Evolutionary conservation across 2,888 invertebrate genomes (phyloP).

Genomic region (Lycia hirtaria): DNA sequence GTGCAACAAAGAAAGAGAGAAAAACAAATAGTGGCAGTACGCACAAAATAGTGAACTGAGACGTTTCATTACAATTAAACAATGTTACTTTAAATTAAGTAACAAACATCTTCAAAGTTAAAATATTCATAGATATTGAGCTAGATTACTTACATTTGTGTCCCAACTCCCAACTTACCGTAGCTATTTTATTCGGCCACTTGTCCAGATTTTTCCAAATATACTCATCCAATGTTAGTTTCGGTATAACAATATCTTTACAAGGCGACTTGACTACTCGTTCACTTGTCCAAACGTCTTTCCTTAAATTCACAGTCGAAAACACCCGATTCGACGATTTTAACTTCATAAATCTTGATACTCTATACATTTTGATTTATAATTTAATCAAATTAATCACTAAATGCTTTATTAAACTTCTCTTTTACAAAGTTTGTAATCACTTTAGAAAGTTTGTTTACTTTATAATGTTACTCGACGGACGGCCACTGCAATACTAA

Average conservation of each 20-base stretch:
- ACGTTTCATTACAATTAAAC: too few relatives aligned
- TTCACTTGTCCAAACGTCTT: constrained; percentile 56
- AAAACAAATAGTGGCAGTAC: too few relatives aligned
- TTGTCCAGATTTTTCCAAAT: constrained; percentile 85
- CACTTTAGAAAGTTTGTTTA: neutral
- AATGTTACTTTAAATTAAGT: too few relatives aligned
- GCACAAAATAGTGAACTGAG: too few relatives aligned
- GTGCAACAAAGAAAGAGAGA: too few relatives aligned
- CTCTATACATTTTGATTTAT: constrained; percentile 19
- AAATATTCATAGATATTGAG: too few relatives aligned
- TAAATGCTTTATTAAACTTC: neutral
- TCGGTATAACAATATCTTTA: constrained; percentile 73
- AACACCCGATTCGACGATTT: constrained; percentile 33
- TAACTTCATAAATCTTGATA: constrained; percentile 31
- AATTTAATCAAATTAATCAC: neutral
- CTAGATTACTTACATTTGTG: too few relatives aligned
- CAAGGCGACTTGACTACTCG: constrained; percentile 70
- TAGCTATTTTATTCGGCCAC: constrained; percentile 86
- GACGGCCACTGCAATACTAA: neutral
- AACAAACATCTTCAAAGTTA: too few relatives aligned
- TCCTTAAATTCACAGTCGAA: constrained; percentile 40
- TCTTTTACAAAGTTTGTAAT: neutral
- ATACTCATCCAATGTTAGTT: constrained; percentile 82
- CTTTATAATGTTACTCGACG: neutral
- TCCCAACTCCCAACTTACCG: too few relatives aligned